Evolutionary conservation across 2,888 invertebrate genomes (phyloP), one percentile per base, ranked within the genome.

Genomic region (Acrocyrtus sp.): DNA sequence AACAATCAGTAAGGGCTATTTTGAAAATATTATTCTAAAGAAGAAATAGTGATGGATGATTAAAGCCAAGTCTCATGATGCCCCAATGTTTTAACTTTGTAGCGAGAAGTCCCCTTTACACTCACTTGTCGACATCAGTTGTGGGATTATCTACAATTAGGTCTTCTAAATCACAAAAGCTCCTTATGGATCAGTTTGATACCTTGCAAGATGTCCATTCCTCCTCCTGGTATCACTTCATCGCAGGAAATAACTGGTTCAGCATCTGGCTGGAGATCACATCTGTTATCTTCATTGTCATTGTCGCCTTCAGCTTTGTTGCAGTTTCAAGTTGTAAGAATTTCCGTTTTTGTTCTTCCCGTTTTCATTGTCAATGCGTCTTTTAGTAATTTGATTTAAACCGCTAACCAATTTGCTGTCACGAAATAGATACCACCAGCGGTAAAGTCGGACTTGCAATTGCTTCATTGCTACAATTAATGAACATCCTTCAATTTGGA

Each of bases 101-200:
- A 94, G 94, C 92, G 76, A 91, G 96, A 74, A 96, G 96, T 82
- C 98, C 98, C 0, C 93, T 98, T n/a, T 98, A 96, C 86, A 92
- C 93, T 1, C 96, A 97, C 83, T 86, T 98, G 82, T 93, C 91
- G 82, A 92, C 96, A 24, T 91, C 95, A 0, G 86, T 78, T 3
- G 92, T 93, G 83, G 98, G 98, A 0, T 86, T 98, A 75, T 90
- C 94, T 0, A 96, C 96, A 0, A 96, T 98, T 54, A 88, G 98
- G 63, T 94, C 96, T 0, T 96, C 94, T 83, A 89, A 90, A 6
- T 94, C 94, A 0, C 92, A 95, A 82, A 88, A 89, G 61, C 89
- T 91, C 26, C 89, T 97, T 41, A 88, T 89, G 51, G 87, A 89
- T 81, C 92, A 93, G 82, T 93, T 94, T 81, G 93, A 93, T 82